Conservation (phyloP, 2,113 vertebrate species). For the Grus americana region DNA sequence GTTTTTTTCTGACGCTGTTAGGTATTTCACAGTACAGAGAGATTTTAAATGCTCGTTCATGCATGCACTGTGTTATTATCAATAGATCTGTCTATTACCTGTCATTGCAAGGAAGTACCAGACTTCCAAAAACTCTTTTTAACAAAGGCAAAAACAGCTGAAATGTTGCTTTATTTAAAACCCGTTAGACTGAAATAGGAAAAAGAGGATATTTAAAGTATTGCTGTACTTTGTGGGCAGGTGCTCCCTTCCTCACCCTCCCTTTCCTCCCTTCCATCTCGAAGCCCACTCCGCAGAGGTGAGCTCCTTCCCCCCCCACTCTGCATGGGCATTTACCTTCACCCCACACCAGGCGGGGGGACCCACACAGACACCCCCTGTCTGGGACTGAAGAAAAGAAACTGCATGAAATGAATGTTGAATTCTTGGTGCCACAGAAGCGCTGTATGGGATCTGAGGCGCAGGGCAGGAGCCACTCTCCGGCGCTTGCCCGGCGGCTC, state of each 20-base stretch:
- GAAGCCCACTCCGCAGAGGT: rapidly evolving
- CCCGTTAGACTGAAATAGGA: background rate
- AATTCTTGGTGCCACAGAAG: background rate
- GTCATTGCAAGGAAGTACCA: background rate
- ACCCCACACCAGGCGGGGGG: rapidly evolving
- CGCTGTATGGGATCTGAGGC: background rate
- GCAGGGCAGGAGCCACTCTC: rapidly evolving
- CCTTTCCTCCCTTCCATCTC: background rate
- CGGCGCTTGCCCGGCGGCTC: rapidly evolving
- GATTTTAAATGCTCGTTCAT: background rate
- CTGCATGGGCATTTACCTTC: background rate
- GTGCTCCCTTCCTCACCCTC: background rate
- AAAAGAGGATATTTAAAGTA: background rate
- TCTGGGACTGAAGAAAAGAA: background rate
- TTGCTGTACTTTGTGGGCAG: background rate
- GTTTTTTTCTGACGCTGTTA: background rate
- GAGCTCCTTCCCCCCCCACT: background rate
- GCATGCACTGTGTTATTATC: background rate
- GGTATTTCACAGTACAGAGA: background rate
- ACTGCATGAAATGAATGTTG: rapidly evolving
- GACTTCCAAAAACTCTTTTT: background rate
- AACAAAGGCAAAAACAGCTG: background rate
- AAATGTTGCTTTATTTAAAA: background rate
- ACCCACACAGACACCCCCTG: background rate
- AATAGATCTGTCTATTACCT: background rate